Conservation (phyloP, 2,113 vertebrate genomes). For the Hyperoodon ampullatus region DNA sequence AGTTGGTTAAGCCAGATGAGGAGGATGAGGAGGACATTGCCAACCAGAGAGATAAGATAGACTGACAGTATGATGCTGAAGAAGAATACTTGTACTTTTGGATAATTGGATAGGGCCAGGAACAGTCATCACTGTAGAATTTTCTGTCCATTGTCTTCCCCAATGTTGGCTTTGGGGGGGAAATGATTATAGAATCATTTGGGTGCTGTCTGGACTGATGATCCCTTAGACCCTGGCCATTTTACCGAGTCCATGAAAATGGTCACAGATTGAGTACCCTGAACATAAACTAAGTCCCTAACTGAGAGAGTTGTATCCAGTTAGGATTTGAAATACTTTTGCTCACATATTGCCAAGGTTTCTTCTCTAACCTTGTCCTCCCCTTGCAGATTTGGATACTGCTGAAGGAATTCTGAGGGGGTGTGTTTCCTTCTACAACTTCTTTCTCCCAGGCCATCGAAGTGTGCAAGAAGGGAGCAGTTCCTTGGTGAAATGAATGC, state of each 20-base stretch:
- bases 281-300: background rate
- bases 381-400: background rate
- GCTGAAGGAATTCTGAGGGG: background rate
- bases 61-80: background rate
- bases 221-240: background rate
- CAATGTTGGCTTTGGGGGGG: background rate
- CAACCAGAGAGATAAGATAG: background rate
- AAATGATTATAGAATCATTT: background rate
- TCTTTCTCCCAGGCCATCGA: background rate
- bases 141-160: background rate
- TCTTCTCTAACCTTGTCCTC: background rate
- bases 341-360: background rate
- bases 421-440: background rate
- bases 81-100: background rate
- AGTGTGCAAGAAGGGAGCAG: background rate
- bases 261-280: background rate
- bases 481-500: background rate
- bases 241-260: background rate
- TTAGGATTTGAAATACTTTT: conserved; percentile 30
- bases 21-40: background rate
- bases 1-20: background rate
- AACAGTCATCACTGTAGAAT: background rate
- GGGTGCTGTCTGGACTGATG: background rate
- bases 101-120: background rate
- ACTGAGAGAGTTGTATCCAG: background rate